Evolutionary conservation across 2,888 invertebrate species (phyloP), one percentile per base, ranked within the genome.

Genomic region (Coelinius sp.): DNA sequence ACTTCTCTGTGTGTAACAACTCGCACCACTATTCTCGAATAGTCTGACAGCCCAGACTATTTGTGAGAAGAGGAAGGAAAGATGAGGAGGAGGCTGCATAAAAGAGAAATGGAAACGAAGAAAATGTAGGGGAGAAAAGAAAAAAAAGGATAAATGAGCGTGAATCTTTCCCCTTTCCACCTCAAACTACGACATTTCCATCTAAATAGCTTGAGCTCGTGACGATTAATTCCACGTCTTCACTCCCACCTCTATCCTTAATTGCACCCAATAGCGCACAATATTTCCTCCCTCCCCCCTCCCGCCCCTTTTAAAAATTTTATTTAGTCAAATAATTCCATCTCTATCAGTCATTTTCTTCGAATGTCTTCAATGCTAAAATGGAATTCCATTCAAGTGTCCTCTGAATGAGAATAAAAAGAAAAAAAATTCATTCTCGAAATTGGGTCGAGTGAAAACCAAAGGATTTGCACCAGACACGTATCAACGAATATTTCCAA

Each of bases 401-500:
- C 20, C 20, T 56, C 6, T 12, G 25, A 59, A 63, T 25, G 44
- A 46, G 53, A 62, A 67, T 63, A n/a, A 44, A 38, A 53, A 64
- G 24, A 49, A 66, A 71, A 65, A 67, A 52, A 31, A 38, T 65
- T 59, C 17, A 56, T 65, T 41, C 35, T 46, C 22, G 12, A 35
- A 38, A 73, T 52, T n/a, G 38, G 25, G 41, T 41, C 8, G 52
- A 69, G 27, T 31, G 62, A 65, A 44, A 65, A 66, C 31, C 8
- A 52, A 62, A 66, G 59, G 17, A 73, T 71, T 68, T 70, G 66
- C 64, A 71, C 65, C 62, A 70, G 52, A 73, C 70, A 76, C 73
- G 71, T 69, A 77, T 78, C 79, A 78, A 77, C 77, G 77, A 78
- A 77, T 76, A 76, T 75, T n/a, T 53, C 74, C 68, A 71, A 73